phyloP scores from a whole-genome alignment of 1,140 invertebrate genomes.

The Heliconius nattereri region DNA sequence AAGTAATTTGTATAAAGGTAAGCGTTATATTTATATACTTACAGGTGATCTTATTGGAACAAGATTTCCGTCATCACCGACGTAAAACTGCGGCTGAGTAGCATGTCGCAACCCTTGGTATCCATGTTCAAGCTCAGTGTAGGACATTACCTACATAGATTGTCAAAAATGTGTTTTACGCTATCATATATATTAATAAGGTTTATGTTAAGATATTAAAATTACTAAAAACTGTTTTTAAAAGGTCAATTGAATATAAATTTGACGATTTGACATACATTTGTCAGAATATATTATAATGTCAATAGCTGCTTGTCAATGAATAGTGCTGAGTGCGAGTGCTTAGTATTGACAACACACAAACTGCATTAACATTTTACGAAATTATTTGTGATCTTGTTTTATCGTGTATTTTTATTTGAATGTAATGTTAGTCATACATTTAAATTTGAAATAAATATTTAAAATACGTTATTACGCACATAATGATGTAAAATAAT shows the following conservation, averaged over 20 bases:
- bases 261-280: conserved; percentile 14
- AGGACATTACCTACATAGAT: conserved; percentile 87
- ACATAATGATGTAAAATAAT: too few species aligned
- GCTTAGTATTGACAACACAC: neutral
- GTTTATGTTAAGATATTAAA: neutral
- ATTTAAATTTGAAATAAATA: too few species aligned
- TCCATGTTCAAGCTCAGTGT: conserved; percentile 93
- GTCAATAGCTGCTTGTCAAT: neutral
- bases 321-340: neutral
- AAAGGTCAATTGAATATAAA: conserved; percentile 9
- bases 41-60: conserved; percentile 78
- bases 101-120: conserved; percentile 90
- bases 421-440: too few species aligned
- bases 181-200: conserved; percentile 15
- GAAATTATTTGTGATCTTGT: too few species aligned
- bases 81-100: conserved; percentile 85
- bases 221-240: neutral
- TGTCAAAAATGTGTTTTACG: conserved; percentile 29
- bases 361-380: too few species aligned
- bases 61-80: conserved; percentile 84
- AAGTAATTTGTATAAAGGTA: neutral
- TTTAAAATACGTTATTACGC: too few species aligned
- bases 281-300: conserved; percentile 1
- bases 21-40: conserved; percentile 47
- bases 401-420: too few species aligned